Evolutionary conservation across 2,888 invertebrate genomes (phyloP), one percentile per base, ranked within the genome.

Genomic region (Loripinus fragilis): DNA sequence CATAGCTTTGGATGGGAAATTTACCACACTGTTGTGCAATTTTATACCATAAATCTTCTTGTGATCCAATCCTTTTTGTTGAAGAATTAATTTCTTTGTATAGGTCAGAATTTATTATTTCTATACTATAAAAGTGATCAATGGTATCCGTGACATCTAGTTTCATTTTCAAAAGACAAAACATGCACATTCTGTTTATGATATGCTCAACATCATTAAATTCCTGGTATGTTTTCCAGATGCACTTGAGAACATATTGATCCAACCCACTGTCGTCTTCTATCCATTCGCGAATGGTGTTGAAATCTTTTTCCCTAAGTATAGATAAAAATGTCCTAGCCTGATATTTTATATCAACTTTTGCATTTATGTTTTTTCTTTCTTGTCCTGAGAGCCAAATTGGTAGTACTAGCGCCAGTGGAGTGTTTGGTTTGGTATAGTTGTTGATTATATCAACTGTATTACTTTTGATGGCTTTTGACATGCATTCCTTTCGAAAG

Each of bases 391-490:
- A 71, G 0, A 82, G 55, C 74, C 74, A 76, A 17, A 52, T n/a
- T 7, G 71, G 75, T 0, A 68, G 48, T 15, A 50, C 35, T 15
- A 68, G 7, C 12, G 52, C 23, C 0, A 50, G 33, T 2, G 35
- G 30, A 33, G 7, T 60, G 25, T 60, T 33, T 33, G 10, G 7
- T 20, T 23, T 60, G 20, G 67, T 35, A 20, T 50, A 38, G 10
- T 30, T 3, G 23, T 45, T 35, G 0, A 78, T 28, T 5, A 82
- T 20, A 60, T 82, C 81, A 25, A 76, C 76, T 20, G 74, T 25
- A 60, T 78, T 76, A 71, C 81, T 76, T 52, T 82, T 76, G n/a
- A 82, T 78, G 1, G 81, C 81, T 60, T 76, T 79, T 2, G 76
- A 74, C 33, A 82, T 35, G 60, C 78, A 78, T 66, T 82, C 81